Base-by-base conservation (phyloP, 1,140 invertebrate species). In the Papilio glaucus region DNA sequence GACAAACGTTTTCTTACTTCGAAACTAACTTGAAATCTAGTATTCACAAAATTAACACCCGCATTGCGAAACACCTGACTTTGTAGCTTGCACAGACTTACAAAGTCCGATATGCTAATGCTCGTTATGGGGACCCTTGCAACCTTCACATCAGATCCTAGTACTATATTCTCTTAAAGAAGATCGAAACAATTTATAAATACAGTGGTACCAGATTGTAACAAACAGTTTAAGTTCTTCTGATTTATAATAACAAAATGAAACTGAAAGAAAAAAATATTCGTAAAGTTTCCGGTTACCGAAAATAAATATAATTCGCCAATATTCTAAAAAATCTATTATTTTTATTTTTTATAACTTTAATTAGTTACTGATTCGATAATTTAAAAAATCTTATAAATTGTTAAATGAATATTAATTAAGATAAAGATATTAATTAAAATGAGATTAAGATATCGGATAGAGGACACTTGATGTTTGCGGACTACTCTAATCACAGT, bases 401-500 rank as follows among this genome's bases (percentile, higher is more conserved):
- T 45, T 45, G 42, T 7, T n/a, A 45, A 18, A 45, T 15, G 18
- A 45, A 8, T 18, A 45, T 15, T 15, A 41, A 42, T 41, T 67
- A 10, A 49, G 7, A 33, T 62, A 69, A 49, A 69, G 42, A 49
- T 69, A 49, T 53, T n/a, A n/a, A n/a, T n/a, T n/a, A n/a, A 41
- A 42, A 24, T 67, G 10, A 49, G 7, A 33, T 62, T 53, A 49
- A 69, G 42, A 49, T 69, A 49, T 53, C 26, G n/a, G 8, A n/a
- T 53, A 4, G 45, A 69, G 42, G 45, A 69, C 67, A 53, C 37
- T 69, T n/a, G 4, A 39, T 65, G 62, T 65, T 65, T 65, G 41
- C 67, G n/a, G 71, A 70, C 57, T 76, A 63, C 72, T 70, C 53
- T 83, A 86, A 86, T 85, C 83, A 78, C 73, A 76, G 76, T 75